Evolutionary conservation across 2,797 vertebrate genomes (phyloP).

Genomic region (Sebastes iracundus): DNA sequence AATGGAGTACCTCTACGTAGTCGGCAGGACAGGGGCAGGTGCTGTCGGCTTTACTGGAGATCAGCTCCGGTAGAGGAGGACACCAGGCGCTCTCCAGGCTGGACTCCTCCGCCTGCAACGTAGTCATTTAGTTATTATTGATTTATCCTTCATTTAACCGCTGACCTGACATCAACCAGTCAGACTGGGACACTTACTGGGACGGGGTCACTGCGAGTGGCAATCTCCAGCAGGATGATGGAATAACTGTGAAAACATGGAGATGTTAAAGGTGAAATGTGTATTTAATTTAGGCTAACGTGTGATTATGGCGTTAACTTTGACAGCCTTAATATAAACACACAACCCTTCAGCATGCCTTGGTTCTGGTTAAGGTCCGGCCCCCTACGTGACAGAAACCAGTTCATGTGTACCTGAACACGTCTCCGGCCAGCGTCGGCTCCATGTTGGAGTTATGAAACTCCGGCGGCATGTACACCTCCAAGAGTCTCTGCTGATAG

Average conservation of each 20-base stretch:
- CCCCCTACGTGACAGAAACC: background rate
- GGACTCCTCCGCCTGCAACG: conserved; percentile 77
- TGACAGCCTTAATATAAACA: too few relatives aligned
- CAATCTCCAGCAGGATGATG: conserved; percentile 89
- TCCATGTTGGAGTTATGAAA: conserved; percentile 74
- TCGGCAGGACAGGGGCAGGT: conserved; percentile 85
- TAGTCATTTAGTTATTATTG: accelerated
- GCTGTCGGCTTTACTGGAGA: conserved; percentile 85
- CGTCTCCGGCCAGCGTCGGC: conserved; percentile 80
- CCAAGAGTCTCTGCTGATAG: conserved; percentile 77
- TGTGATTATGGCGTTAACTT: too few relatives aligned
- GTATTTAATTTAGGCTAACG: too few relatives aligned
- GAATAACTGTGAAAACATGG: conserved; percentile 79
- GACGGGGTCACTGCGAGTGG: conserved; percentile 83
- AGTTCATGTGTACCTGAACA: conserved; percentile 82
- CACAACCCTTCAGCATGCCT: too few relatives aligned
- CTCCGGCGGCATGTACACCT: conserved; percentile 86
- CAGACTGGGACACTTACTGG: conserved; percentile 75
- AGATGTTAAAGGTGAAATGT: background rate
- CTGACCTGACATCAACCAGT: background rate
- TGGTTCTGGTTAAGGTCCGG: too few relatives aligned
- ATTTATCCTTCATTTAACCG: background rate
- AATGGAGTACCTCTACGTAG: conserved; percentile 75
- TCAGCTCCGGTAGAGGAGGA: conserved; percentile 83
- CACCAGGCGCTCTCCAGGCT: conserved; percentile 82